Evolutionary conservation across 1,140 invertebrate genomes (phyloP).

Genomic region (Drosophila mayri): DNA sequence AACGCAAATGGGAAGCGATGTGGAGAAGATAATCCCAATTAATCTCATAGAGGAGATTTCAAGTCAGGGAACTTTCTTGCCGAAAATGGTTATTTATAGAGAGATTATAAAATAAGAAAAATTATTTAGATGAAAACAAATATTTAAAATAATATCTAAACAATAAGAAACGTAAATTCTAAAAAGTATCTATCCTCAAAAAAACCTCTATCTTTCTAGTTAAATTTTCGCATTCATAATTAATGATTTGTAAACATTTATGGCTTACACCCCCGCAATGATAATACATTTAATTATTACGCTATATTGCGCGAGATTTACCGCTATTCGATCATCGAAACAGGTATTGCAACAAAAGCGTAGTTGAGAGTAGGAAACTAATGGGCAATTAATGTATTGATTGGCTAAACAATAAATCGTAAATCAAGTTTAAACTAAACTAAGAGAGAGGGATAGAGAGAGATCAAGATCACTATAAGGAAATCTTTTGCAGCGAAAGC

Average conservation of each 20-base stretch:
- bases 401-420: constrained; percentile 44
- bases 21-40: constrained; percentile 40
- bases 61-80: neutral
- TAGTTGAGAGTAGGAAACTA: constrained; percentile 16
- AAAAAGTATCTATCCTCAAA: neutral
- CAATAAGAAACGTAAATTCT: neutral
- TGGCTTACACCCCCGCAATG: constrained; percentile 13
- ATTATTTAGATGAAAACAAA: neutral
- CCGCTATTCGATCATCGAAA: constrained; percentile 17
- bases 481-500: constrained; percentile 39
- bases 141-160: neutral
- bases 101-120: neutral
- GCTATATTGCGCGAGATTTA: constrained; percentile 6
- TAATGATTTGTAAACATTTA: constrained; percentile 3
- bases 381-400: constrained; percentile 36
- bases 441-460: neutral
- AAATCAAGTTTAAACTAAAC: constrained; percentile 24
- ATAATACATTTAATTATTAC: constrained; percentile 8
- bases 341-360: constrained; percentile 13
- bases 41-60: constrained; percentile 21
- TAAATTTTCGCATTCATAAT: neutral
- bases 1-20: constrained; percentile 31
- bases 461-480: constrained; percentile 12
- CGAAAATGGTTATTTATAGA: neutral
- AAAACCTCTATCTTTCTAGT: neutral